Evolutionary conservation across 53 echinoderm and acorn worm genomes (phyloP).

Genomic region (Temnopleurus reevesii): DNA sequence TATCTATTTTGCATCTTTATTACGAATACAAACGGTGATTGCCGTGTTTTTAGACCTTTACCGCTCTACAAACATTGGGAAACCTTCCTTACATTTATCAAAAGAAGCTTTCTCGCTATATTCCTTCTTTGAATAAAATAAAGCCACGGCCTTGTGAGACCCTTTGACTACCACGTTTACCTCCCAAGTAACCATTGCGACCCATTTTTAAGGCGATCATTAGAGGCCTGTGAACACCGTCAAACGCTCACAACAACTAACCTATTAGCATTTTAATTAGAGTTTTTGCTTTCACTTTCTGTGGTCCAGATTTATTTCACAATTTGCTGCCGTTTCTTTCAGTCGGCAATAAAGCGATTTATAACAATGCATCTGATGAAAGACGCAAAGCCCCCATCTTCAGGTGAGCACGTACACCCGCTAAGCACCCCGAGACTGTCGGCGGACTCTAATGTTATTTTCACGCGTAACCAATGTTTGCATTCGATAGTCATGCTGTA

Average conservation of each 20-base stretch:
- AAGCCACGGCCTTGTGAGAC: background rate
- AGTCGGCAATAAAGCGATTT: background rate
- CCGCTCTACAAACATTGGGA: conserved; percentile 7
- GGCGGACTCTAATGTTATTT: background rate
- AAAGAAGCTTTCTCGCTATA: background rate
- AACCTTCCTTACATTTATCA: background rate
- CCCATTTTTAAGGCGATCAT: background rate
- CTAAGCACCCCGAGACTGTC: background rate
- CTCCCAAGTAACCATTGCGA: background rate
- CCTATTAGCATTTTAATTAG: conserved; percentile 50
- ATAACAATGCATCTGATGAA: background rate
- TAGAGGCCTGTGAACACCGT: conserved; percentile 20
- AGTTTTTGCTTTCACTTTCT: background rate
- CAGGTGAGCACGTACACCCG: background rate
- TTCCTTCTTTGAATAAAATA: background rate
- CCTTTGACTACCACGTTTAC: background rate
- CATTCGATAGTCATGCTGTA: background rate
- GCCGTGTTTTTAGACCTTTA: background rate
- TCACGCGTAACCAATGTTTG: conserved; percentile 20
- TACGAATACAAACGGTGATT: background rate
- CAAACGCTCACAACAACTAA: conserved; percentile 37
- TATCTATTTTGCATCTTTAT: background rate
- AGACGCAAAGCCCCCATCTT: background rate
- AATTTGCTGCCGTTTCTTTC: background rate
- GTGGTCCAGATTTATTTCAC: background rate